phyloP scores from a whole-genome alignment of 2,113 vertebrate genomes.

The Tychaedon coryphoeus region DNA sequence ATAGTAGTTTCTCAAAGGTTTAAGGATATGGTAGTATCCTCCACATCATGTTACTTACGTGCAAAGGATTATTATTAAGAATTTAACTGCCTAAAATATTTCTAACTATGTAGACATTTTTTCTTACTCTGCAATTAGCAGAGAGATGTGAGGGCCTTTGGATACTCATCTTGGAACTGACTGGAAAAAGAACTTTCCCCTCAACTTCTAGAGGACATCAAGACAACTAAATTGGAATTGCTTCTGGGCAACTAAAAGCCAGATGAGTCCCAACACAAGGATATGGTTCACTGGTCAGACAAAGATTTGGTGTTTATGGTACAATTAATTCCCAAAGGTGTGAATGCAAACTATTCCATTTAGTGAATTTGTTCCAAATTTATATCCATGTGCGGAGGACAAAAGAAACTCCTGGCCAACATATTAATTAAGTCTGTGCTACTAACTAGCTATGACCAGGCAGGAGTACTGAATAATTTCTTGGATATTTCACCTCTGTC shows the following conservation, averaged over 20 bases:
- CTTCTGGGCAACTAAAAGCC: not conserved
- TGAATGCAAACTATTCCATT: not conserved
- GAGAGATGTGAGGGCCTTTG: not conserved
- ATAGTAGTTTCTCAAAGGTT: not conserved
- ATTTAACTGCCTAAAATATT: not conserved
- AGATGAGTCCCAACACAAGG: not conserved
- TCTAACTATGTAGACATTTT: not conserved
- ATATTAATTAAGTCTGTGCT: not conserved
- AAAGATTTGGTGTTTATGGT: not conserved
- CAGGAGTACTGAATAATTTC: not conserved
- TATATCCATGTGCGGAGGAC: not conserved
- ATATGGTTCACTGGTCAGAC: not conserved
- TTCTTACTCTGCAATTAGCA: not conserved
- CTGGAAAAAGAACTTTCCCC: not conserved
- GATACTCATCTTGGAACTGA: not conserved
- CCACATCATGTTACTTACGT: not conserved
- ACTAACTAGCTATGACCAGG: not conserved
- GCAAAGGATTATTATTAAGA: not conserved
- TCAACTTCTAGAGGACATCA: not conserved
- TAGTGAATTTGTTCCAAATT: not conserved
- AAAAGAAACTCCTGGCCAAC: not conserved
- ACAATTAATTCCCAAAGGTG: not conserved
- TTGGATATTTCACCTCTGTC: not conserved
- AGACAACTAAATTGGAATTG: not conserved
- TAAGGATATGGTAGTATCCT: not conserved